phyloP scores from a whole-genome alignment of 2,797 vertebrate genomes.

The Pseudocheirus occidentalis region DNA sequence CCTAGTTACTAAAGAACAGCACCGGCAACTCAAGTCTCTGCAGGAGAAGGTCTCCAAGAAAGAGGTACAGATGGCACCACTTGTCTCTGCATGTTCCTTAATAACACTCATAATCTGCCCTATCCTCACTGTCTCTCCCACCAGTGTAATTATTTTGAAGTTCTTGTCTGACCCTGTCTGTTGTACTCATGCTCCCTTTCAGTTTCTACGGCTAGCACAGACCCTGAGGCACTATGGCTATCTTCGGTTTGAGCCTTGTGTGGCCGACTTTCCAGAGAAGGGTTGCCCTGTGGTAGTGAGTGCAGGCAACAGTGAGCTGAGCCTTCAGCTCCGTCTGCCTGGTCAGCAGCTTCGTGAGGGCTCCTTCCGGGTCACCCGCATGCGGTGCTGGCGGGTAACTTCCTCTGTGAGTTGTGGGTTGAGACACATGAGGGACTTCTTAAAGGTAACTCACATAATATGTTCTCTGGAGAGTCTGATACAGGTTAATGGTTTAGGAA shows the following conservation, averaged over 20 bases:
- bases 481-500: not conserved
- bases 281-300: conserved; percentile 97
- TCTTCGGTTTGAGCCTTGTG: conserved; percentile 96
- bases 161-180: not conserved
- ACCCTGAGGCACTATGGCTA: conserved; percentile 98
- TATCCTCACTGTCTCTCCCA: not conserved
- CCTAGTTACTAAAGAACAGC: conserved; percentile 97
- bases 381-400: conserved; percentile 98
- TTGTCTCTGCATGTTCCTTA: not conserved
- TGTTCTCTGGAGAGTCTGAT: not conserved
- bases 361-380: conserved; percentile 98
- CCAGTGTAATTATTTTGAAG: not conserved
- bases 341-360: conserved; percentile 97
- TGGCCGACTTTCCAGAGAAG: conserved; percentile 98
- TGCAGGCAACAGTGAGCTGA: conserved; percentile 97
- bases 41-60: conserved; percentile 99
- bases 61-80: conserved; percentile 87
- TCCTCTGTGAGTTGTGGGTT: conserved; percentile 93
- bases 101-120: conserved; percentile 5
- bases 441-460: not conserved
- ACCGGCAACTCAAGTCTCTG: conserved; percentile 96
- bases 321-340: conserved; percentile 97
- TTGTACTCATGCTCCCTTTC: not conserved
- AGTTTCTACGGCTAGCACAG: conserved; percentile 96
- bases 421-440: not conserved